Evolutionary conservation across 2,888 invertebrate species (phyloP), one percentile per base, ranked within the genome.

Genomic region (Dysmachus trigonus): DNA sequence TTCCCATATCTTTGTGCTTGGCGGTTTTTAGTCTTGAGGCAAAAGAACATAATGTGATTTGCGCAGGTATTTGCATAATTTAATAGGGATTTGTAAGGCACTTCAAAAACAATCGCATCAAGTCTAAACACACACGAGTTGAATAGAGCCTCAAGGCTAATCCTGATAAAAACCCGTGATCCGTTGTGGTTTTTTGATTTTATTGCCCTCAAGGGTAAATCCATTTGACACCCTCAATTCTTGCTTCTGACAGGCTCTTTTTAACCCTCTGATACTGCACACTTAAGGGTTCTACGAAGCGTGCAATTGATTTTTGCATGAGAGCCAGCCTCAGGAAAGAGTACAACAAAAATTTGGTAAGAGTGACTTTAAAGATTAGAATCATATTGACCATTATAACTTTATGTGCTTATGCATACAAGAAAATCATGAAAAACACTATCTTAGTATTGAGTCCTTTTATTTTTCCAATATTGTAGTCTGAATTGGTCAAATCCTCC

Each of bases 171-270:
- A 82, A 18, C 82, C 22, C 30, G 76, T 81, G 81, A 81, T 31
- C 31, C 53, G 18, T 33, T 31, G 53, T 82, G 82, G 47, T 74
- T 85, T 85, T 76, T 85, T 41, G 87, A 79, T 79, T 86, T 83
- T 77, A 86, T 41, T 82, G 83, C 71, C 86, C 87, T 77, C 41
- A 47, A 77, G 74, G 86, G 81, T 77, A 86, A 86, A 87, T 87
- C 84, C 79, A 86, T 85, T 86, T 87, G 86, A 86, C 87, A 86
- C 87, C 87, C 87, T 86, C 86, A 62, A 74, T 18, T 86, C 77
- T 72, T 85, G 85, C 72, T 51, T 86, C 18, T 84, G 82, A 82
- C 82, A 82, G 82, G 18, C 71, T 71, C 82, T 71, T 82, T 79
- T 82, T 82, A 82, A 82, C 82, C 82, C 82, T 82, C 82, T 82